Evolutionary conservation across 1,140 invertebrate species (phyloP).

Genomic region (Limonius californicus): DNA sequence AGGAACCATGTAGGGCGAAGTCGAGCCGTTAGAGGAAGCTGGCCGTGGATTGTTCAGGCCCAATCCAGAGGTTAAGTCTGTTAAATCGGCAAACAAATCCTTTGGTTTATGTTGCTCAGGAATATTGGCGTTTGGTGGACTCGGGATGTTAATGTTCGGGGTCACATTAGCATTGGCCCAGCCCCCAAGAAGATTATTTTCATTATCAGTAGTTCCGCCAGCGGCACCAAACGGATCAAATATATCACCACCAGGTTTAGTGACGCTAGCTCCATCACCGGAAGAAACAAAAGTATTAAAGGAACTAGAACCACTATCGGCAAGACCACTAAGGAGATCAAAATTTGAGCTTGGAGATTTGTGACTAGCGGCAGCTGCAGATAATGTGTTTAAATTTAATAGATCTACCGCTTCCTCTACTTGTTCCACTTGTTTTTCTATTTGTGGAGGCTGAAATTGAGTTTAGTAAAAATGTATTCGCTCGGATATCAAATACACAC

Average conservation of each 20-base stretch:
- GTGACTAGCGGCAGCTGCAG: constrained; percentile 25
- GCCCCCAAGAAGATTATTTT: constrained; percentile 32
- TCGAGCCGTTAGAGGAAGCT: constrained; percentile 9
- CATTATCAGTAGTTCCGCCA: constrained; percentile 17
- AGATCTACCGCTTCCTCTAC: constrained; percentile 49
- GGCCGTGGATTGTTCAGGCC: constrained; percentile 21
- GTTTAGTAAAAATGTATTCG: background rate
- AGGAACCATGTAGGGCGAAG: constrained; percentile 36
- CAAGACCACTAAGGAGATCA: constrained; percentile 62
- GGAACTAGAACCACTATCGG: constrained; percentile 27
- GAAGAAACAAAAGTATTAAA: constrained; percentile 30
- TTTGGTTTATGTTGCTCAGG: constrained; percentile 32
- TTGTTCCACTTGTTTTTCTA: constrained; percentile 8
- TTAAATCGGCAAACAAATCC: constrained; percentile 57
- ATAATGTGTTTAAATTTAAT: constrained; percentile 50
- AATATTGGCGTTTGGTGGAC: constrained; percentile 1
- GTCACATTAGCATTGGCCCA: constrained; percentile 33
- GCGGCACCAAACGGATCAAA: constrained; percentile 46
- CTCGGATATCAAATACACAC: constrained; percentile 17
- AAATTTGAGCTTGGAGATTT: constrained; percentile 49
- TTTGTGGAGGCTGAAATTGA: background rate
- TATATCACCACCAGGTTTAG: constrained; percentile 30
- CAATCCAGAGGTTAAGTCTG: constrained; percentile 43
- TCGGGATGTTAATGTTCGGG: background rate
- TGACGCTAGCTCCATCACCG: background rate